Conservation (phyloP, 2,113 vertebrate genomes). For the Perca fluviatilis region DNA sequence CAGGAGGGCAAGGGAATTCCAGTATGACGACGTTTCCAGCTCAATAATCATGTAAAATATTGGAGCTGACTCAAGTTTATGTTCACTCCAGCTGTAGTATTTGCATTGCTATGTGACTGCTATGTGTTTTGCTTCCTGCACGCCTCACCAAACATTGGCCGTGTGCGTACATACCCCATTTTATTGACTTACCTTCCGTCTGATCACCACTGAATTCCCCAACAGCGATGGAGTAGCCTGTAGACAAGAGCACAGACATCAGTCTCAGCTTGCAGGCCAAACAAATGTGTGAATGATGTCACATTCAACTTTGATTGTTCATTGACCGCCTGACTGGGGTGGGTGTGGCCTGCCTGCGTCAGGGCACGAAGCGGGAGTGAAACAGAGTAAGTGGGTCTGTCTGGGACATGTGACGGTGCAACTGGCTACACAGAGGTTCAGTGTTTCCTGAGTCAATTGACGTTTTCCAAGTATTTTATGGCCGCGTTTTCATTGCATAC, state of each 20-base stretch:
- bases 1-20: constrained; percentile 38
- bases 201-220: constrained; percentile 92
- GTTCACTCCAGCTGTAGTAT: constrained; percentile 36
- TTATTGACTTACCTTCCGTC: constrained; percentile 86
- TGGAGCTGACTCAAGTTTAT: constrained; percentile 17
- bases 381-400: too few species aligned
- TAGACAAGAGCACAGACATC: neutral
- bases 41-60: constrained; percentile 49
- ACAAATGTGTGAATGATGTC: neutral
- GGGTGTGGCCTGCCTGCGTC: too few species aligned
- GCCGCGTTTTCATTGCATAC: too few species aligned
- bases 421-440: too few species aligned
- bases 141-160: neutral
- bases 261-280: neutral
- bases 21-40: constrained; percentile 42
- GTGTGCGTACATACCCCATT: neutral
- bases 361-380: too few species aligned
- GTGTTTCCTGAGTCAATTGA: too few species aligned
- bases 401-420: too few species aligned
- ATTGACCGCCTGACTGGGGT: too few species aligned
- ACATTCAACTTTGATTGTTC: too few species aligned
- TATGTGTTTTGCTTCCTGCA: neutral
- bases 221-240: constrained; percentile 92
- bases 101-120: neutral
- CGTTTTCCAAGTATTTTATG: too few species aligned